Evolutionary conservation across 2,113 vertebrate species (phyloP).

Genomic region (Malurus cyaneus): DNA sequence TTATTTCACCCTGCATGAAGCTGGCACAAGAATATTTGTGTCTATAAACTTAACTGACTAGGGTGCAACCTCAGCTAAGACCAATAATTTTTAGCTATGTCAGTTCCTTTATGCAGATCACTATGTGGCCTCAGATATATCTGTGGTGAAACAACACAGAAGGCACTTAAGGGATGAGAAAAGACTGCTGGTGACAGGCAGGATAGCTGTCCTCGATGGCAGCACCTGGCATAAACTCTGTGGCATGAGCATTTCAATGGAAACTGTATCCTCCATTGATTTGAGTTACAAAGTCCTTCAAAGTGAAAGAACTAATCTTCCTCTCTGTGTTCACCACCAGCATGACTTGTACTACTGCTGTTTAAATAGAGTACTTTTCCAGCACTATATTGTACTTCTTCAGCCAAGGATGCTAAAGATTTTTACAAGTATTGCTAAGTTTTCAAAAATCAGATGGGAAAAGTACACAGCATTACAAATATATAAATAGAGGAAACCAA

Average conservation of each 20-base stretch:
- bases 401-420: background rate
- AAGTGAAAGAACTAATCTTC: background rate
- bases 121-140: background rate
- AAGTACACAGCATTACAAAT: background rate
- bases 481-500: background rate
- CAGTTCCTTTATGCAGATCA: background rate
- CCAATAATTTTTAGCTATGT: background rate
- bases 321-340: background rate
- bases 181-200: background rate
- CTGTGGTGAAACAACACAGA: background rate
- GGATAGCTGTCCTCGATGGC: background rate
- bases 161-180: background rate
- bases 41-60: background rate
- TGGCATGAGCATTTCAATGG: background rate
- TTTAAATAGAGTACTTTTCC: background rate
- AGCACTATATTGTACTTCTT: background rate
- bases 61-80: background rate
- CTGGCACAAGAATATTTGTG: background rate
- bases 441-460: background rate
- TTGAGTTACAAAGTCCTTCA: background rate
- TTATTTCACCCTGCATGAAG: background rate
- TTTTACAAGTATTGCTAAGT: background rate
- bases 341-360: background rate
- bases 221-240: background rate
- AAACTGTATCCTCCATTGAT: background rate